Conservation (phyloP, 2,797 vertebrate species). For the Emydoidea blandingii region DNA sequence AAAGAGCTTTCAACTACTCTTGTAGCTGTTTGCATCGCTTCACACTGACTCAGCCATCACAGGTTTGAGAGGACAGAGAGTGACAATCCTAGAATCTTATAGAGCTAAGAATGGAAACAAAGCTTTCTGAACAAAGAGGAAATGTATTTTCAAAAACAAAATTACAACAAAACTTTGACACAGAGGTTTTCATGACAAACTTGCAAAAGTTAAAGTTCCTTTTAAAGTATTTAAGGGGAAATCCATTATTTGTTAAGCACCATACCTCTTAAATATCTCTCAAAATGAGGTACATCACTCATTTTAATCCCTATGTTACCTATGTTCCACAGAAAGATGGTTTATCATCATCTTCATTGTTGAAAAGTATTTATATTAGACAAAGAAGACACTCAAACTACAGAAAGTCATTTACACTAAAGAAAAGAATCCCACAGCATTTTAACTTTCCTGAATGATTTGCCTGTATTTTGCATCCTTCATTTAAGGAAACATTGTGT, state of each 20-base stretch:
- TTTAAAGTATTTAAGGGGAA: not conserved
- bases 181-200: not conserved
- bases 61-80: not conserved
- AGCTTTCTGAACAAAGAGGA: not conserved
- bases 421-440: not conserved
- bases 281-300: not conserved
- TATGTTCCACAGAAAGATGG: not conserved
- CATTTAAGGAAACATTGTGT: not conserved
- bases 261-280: not conserved
- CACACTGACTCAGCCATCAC: not conserved
- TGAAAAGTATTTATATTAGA: not conserved
- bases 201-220: not conserved
- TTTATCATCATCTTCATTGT: not conserved
- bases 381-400: not conserved
- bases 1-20: not conserved
- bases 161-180: not conserved
- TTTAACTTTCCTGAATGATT: not conserved
- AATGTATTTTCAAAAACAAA: not conserved
- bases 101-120: not conserved
- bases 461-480: not conserved
- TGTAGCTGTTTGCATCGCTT: not conserved
- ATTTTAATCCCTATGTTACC: not conserved
- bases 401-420: not conserved
- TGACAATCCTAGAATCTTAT: not conserved
- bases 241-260: not conserved